These are phyloP conservation scores for Vanessa atalanta DNA, from an alignment of 1,140 invertebrate species.

Conservation along the genomic window DNA sequence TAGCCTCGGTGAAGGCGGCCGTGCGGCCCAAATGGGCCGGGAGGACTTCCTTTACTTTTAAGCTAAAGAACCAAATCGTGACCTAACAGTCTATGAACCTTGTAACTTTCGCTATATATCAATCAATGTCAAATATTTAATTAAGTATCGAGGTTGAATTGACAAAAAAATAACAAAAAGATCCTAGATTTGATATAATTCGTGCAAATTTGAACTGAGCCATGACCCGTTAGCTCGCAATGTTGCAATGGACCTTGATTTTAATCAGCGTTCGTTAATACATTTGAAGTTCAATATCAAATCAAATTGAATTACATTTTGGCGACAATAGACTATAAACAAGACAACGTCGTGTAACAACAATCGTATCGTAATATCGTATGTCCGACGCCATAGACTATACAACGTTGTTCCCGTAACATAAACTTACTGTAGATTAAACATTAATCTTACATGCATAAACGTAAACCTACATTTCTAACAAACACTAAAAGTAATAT, in stretches of 20 bases:
- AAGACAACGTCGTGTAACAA: not conserved
- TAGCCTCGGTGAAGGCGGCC: too few species aligned
- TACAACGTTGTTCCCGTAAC: too few species aligned
- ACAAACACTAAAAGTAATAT: too few species aligned
- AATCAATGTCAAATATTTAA: constrained; percentile 28
- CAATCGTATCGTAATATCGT: too few species aligned
- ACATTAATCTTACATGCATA: too few species aligned
- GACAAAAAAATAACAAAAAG: constrained; percentile 18
- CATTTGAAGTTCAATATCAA: constrained; percentile 63
- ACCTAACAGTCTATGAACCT: constrained; percentile 17
- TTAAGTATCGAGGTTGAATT: constrained; percentile 6
- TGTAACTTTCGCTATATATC: constrained; percentile 27
- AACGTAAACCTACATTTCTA: too few species aligned
- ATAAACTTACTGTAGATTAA: too few species aligned
- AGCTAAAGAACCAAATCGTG: constrained; percentile 20
- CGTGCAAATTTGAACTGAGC: constrained; percentile 33
- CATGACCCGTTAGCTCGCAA: constrained; percentile 51
- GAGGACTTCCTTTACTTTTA: too few species aligned
- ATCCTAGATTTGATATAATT: constrained; percentile 24
- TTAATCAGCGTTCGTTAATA: constrained; percentile 38
- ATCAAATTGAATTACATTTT: constrained; percentile 26
- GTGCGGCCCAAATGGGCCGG: too few species aligned
- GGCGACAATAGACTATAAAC: not conserved
- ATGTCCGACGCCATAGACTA: too few species aligned
- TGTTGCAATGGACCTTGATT: constrained; percentile 51